phyloP scores from a whole-genome alignment of 2,888 invertebrate species.

The Ernsta delagoae region DNA sequence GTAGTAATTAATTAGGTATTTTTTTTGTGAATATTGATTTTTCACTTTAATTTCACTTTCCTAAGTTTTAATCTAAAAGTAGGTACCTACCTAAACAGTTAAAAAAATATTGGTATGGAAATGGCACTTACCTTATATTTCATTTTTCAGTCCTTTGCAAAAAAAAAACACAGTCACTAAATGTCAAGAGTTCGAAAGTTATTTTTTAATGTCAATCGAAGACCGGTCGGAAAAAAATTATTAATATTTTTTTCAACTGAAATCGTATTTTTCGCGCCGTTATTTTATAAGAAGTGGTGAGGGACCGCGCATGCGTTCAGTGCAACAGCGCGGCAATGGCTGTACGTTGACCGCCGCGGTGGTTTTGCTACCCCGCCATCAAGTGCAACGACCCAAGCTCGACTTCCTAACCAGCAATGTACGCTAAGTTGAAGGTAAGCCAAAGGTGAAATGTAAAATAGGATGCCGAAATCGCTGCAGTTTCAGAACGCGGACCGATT shows the following conservation, averaged over 20 bases:
- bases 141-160: slow-evolving; percentile 53
- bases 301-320: slow-evolving; percentile 69
- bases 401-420: slow-evolving; percentile 46
- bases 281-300: slow-evolving; percentile 10
- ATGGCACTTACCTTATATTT: slow-evolving; percentile 70
- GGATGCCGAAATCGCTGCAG: slow-evolving; percentile 54
- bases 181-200: slow-evolving; percentile 1
- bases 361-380: slow-evolving; percentile 76
- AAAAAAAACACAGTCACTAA: slow-evolving; percentile 44
- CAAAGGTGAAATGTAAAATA: slow-evolving; percentile 55
- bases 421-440: slow-evolving; percentile 69
- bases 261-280: slow-evolving; percentile 54
- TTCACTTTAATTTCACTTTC: no score
- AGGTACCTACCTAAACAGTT: no score
- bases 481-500: slow-evolving; percentile 43
- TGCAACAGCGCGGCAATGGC: slow-evolving; percentile 68
- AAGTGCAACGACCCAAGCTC: slow-evolving; percentile 50
- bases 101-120: background rate
- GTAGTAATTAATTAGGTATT: no score
- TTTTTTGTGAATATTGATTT: no score
- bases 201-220: background rate
- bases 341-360: slow-evolving; percentile 56
- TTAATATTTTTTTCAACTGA: slow-evolving; percentile 19
- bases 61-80: no score
- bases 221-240: background rate